Percentiles rank a stretch among this genome's conserved stretches.
phyloP scores from a whole-genome alignment of 1,140 invertebrate species.

The Drosophila ogumai region DNA sequence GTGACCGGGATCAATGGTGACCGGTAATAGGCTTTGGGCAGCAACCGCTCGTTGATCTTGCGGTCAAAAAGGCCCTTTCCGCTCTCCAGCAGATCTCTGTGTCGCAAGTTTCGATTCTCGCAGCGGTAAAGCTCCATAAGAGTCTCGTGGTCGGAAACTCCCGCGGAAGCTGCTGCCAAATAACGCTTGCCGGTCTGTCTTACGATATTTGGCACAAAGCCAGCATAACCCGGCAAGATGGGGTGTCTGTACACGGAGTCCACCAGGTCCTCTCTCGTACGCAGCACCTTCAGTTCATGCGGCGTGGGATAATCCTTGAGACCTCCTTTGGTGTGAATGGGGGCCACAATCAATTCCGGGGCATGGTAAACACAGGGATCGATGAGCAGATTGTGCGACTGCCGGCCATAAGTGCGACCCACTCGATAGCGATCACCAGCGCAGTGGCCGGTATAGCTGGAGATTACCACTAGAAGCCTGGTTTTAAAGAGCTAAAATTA shows the following conservation, averaged over 20 bases:
- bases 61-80: slow-evolving; percentile 86
- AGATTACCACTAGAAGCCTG: neutral
- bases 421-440: slow-evolving; percentile 89
- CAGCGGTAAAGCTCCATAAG: slow-evolving; percentile 86
- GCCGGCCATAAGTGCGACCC: slow-evolving; percentile 89
- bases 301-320: slow-evolving; percentile 87
- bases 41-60: slow-evolving; percentile 87
- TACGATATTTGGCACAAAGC: slow-evolving; percentile 88
- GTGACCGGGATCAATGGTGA: slow-evolving; percentile 88
- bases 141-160: slow-evolving; percentile 88
- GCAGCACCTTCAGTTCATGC: slow-evolving; percentile 88
- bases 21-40: slow-evolving; percentile 88
- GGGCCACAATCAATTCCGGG: slow-evolving; percentile 88
- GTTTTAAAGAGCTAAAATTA: too few species aligned
- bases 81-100: slow-evolving; percentile 87
- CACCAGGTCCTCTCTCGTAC: slow-evolving; percentile 87
- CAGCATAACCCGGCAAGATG: slow-evolving; percentile 89
- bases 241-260: slow-evolving; percentile 89
- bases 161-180: slow-evolving; percentile 88
- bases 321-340: slow-evolving; percentile 86
- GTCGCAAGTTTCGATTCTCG: slow-evolving; percentile 86
- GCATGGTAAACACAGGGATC: slow-evolving; percentile 90
- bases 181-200: slow-evolving; percentile 88
- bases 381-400: slow-evolving; percentile 89
- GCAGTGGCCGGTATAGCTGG: slow-evolving; percentile 90